Percentiles rank a stretch among this genome's conserved stretches.
Conservation (phyloP, 2,888 invertebrate genomes). For the Cerceris ruficornis region DNA sequence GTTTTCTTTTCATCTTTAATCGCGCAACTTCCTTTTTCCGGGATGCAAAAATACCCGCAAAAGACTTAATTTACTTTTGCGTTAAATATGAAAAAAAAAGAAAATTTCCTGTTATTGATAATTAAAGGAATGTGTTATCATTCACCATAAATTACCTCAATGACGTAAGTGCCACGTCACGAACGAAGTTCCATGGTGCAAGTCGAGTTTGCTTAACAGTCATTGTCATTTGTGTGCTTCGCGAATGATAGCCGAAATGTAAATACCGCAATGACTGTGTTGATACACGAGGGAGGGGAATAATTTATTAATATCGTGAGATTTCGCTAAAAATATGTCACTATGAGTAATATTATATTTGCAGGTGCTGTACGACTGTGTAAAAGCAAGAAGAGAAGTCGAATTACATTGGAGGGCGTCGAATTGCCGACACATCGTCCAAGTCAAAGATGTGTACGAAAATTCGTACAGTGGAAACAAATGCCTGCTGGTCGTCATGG, state of each 20-base stretch:
- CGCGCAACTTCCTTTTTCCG: no score
- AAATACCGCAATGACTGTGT: no score
- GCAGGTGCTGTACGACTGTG: conserved; percentile 93
- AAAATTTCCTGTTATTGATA: neutral
- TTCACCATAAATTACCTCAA: neutral
- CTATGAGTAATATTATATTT: conserved; percentile 32
- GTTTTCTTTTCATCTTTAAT: no score
- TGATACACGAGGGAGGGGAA: no score
- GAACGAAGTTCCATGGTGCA: neutral
- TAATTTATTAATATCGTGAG: neutral
- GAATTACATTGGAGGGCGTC: conserved; percentile 97
- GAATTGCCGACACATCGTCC: conserved; percentile 95
- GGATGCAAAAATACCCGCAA: no score
- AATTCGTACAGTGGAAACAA: conserved; percentile 96
- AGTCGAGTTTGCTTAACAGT: neutral
- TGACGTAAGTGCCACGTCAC: neutral
- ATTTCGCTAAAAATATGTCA: neutral
- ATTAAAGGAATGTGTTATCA: neutral
- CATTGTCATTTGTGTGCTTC: neutral
- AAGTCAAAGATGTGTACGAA: conserved; percentile 96
- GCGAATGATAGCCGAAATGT: no score
- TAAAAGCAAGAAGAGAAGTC: conserved; percentile 96
- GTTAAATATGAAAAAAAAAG: neutral
- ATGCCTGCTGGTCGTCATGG: conserved; percentile 99
- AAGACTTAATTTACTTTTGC: no score